phyloP scores from a whole-genome alignment of 2,888 invertebrate species.

The Girardia tigrina region DNA sequence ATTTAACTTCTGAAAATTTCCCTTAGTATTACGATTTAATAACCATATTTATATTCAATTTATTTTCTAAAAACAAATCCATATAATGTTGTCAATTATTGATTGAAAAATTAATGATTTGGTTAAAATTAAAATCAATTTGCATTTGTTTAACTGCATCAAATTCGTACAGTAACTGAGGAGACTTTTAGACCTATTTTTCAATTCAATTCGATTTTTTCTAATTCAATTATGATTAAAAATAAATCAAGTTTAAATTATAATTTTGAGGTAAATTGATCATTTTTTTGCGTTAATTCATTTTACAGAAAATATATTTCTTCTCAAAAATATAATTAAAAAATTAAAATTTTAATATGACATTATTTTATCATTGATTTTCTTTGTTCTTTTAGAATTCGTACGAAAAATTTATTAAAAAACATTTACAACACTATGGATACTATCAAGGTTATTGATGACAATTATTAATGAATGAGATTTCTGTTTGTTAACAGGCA shows the following conservation, averaged over 20 bases:
- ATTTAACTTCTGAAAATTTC: no score
- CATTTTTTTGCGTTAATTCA: background rate
- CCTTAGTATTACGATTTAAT: no score
- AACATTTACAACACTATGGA: background rate
- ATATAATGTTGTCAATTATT: no score
- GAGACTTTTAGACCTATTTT: background rate
- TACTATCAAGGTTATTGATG: background rate
- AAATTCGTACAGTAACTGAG: background rate
- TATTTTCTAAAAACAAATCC: no score
- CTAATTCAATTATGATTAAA: background rate
- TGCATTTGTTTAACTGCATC: background rate
- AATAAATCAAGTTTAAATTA: background rate
- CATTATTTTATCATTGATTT: no score
- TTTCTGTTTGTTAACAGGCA: background rate
- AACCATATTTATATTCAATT: no score
- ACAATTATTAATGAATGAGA: background rate
- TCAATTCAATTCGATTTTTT: background rate
- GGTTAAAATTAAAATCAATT: no score
- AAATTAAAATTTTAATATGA: background rate
- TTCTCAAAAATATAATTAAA: background rate
- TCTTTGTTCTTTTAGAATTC: background rate
- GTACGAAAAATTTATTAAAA: background rate
- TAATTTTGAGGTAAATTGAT: background rate
- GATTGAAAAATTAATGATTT: no score
- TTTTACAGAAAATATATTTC: background rate